Evolutionary conservation across 2,797 vertebrate species (phyloP).

Genomic region (Mallotus villosus): DNA sequence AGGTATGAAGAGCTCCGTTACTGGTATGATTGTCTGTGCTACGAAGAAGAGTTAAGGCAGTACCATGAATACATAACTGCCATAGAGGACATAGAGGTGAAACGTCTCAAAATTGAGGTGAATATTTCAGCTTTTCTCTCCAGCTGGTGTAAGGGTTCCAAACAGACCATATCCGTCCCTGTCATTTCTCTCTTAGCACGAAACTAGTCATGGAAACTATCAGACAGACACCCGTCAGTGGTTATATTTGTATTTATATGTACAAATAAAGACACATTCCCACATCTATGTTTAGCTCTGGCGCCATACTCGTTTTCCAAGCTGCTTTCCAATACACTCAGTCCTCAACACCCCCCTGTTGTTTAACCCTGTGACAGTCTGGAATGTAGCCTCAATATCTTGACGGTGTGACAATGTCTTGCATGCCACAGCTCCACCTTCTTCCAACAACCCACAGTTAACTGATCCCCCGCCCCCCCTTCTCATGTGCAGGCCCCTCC

Average conservation of each 20-base stretch:
- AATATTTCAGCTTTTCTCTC: not conserved
- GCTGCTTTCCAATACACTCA: no score
- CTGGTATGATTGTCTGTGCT: slow-evolving; percentile 78
- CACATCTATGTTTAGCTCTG: no score
- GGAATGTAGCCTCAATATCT: not conserved
- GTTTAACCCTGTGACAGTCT: not conserved
- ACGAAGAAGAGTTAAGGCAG: slow-evolving; percentile 74
- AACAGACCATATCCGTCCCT: no score
- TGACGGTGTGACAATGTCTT: no score
- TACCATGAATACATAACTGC: slow-evolving; percentile 69
- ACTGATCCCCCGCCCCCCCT: no score
- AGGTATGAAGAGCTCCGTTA: slow-evolving; percentile 80
- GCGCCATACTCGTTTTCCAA: no score
- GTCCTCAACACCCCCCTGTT: not conserved
- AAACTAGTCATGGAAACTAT: no score
- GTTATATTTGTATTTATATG: no score
- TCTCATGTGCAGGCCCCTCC: slow-evolving; percentile 40
- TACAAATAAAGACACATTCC: no score
- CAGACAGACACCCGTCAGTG: no score
- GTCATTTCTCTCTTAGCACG: no score
- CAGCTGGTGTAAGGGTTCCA: no score
- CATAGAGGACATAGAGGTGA: slow-evolving; percentile 63
- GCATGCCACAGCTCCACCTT: not conserved
- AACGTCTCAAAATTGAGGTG: slow-evolving; percentile 54
- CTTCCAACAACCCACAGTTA: not conserved